Conservation (phyloP, 2,113 vertebrate genomes). For the Cygnus buccinator region DNA sequence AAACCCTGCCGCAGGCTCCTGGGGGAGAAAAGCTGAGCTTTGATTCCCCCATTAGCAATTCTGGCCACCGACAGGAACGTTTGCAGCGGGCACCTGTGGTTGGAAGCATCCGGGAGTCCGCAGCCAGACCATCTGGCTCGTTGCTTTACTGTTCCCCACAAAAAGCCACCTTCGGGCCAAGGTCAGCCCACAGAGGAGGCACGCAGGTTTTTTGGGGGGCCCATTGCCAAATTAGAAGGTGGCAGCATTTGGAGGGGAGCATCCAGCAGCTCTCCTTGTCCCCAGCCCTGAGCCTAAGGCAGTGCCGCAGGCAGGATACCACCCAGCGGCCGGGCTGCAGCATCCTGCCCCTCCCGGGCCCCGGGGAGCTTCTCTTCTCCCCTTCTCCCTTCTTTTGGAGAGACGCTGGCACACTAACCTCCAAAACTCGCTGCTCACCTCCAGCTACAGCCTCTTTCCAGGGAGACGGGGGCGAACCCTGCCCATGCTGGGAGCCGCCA, state of each 20-base stretch:
- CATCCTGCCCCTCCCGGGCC: background rate
- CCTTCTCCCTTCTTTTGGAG: background rate
- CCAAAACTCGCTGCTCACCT: background rate
- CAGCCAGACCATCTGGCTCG: background rate
- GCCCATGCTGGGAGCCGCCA: background rate
- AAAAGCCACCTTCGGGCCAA: background rate
- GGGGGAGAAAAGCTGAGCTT: background rate
- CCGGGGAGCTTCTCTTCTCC: background rate
- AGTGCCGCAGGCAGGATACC: background rate
- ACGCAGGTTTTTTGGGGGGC: background rate
- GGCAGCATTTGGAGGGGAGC: background rate
- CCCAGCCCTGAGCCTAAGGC: background rate
- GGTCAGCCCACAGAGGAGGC: background rate
- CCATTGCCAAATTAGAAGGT: background rate
- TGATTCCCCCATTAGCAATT: background rate
- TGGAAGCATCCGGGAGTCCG: background rate
- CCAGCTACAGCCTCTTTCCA: background rate
- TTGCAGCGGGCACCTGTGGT: background rate
- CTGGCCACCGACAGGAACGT: background rate
- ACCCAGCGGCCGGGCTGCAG: background rate
- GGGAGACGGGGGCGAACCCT: background rate
- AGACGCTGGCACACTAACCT: background rate
- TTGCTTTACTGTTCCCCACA: background rate
- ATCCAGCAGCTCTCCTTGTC: background rate
- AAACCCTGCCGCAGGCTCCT: background rate